phyloP scores from a whole-genome alignment of 2,113 vertebrate genomes.

The Leptosomus discolor region DNA sequence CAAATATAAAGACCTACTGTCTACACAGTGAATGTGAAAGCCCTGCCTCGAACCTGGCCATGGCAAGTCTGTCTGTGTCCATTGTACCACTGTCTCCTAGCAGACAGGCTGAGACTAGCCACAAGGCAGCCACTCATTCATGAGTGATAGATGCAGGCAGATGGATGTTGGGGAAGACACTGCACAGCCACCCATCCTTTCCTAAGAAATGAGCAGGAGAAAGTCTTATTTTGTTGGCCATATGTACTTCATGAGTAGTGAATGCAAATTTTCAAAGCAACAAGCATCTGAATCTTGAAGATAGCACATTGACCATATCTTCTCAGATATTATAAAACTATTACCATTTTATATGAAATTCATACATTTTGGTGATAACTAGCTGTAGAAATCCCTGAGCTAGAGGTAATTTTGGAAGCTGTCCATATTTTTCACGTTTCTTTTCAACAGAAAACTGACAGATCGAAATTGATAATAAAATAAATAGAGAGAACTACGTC shows the following conservation, averaged over 20 bases:
- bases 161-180: background rate
- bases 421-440: background rate
- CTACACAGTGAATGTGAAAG: background rate
- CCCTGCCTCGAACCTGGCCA: background rate
- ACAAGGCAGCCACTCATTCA: background rate
- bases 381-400: background rate
- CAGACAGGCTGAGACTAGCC: background rate
- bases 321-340: background rate
- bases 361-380: background rate
- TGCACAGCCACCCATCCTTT: background rate
- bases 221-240: background rate
- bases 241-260: background rate
- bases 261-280: background rate
- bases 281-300: background rate
- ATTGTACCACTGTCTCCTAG: background rate
- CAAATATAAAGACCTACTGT: background rate
- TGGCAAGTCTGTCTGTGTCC: background rate
- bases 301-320: background rate
- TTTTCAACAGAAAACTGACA: background rate
- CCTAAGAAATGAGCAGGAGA: background rate
- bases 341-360: background rate
- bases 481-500: background rate
- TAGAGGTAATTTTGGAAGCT: background rate
- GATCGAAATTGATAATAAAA: background rate
- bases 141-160: fast-evolving